Conservation (phyloP, 1,140 invertebrate genomes). For the Stegodyphus dumicola region DNA sequence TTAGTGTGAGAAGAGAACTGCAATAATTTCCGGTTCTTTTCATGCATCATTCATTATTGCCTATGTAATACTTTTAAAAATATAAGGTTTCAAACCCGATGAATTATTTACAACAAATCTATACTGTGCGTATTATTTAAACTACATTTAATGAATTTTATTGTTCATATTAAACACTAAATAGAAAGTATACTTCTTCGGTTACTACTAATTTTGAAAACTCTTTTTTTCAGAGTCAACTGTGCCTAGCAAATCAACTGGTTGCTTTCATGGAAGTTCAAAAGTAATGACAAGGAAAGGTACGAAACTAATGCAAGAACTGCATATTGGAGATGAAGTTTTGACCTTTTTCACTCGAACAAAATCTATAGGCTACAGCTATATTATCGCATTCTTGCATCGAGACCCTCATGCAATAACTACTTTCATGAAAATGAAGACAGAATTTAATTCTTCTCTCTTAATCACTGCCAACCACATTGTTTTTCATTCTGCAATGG, state of each 20-base stretch:
- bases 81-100: no score
- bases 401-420: constrained; percentile 72
- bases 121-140: no score
- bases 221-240: constrained; percentile 84
- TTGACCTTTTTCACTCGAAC: constrained; percentile 76
- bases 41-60: no score
- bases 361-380: constrained; percentile 80
- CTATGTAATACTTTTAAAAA: no score
- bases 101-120: no score
- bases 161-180: no score
- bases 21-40: no score
- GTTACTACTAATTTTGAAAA: no score
- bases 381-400: constrained; percentile 90
- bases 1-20: no score
- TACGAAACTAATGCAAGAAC: constrained; percentile 73
- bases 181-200: no score
- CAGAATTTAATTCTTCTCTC: constrained; percentile 77
- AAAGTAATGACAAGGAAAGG: constrained; percentile 74
- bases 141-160: no score
- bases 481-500: constrained; percentile 68
- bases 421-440: constrained; percentile 73
- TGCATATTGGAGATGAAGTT: constrained; percentile 82
- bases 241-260: constrained; percentile 76
- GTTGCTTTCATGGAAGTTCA: constrained; percentile 80
- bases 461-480: constrained; percentile 88